Percentiles rank a stretch among this genome's conserved stretches.
Conservation (phyloP, 2,113 vertebrate species). For the Carassius carassius region DNA sequence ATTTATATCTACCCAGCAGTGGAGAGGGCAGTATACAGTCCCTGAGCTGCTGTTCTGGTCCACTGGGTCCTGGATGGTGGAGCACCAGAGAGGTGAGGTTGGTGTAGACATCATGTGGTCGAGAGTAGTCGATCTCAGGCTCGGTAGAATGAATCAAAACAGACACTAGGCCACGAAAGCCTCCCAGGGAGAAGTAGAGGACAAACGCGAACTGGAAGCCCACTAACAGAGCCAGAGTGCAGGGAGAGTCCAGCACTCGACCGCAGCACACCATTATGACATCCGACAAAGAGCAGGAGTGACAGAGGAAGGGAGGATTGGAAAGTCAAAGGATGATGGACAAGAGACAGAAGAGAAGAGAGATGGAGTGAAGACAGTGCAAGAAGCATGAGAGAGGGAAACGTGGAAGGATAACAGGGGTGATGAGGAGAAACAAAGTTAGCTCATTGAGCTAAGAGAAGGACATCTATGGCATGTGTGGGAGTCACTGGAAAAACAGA, state of each 20-base stretch:
- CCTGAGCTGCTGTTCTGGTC: conserved; percentile 67
- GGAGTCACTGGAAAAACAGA: conserved; percentile 50
- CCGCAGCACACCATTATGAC: conserved; percentile 72
- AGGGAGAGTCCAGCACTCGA: conserved; percentile 80
- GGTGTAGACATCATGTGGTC: conserved; percentile 89
- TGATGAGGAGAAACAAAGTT: conserved; percentile 35
- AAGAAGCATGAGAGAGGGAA: conserved; percentile 12
- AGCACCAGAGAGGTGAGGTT: conserved; percentile 84
- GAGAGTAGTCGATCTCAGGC: conserved; percentile 87
- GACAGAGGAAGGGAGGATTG: conserved; percentile 3
- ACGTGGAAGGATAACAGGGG: conserved; percentile 44
- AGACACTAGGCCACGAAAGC: conserved; percentile 87
- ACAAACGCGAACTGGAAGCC: conserved; percentile 95
- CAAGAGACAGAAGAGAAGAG: conserved; percentile 34
- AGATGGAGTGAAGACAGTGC: conserved; percentile 12
- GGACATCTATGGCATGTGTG: conserved; percentile 58
- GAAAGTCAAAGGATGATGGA: conserved; percentile 1
- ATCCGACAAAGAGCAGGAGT: neutral
- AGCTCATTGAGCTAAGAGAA: conserved; percentile 51
- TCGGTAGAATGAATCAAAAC: conserved; percentile 83
- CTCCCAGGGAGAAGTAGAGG: conserved; percentile 91
- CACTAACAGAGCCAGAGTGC: conserved; percentile 87
- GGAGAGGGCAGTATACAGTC: conserved; percentile 86
- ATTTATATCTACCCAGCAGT: conserved; percentile 78
- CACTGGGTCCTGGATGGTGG: conserved; percentile 67